These are phyloP conservation scores for Patiria pectinifera DNA, from an alignment of 53 echinoderm and acorn worm genomes.

Conservation along the genomic window DNA sequence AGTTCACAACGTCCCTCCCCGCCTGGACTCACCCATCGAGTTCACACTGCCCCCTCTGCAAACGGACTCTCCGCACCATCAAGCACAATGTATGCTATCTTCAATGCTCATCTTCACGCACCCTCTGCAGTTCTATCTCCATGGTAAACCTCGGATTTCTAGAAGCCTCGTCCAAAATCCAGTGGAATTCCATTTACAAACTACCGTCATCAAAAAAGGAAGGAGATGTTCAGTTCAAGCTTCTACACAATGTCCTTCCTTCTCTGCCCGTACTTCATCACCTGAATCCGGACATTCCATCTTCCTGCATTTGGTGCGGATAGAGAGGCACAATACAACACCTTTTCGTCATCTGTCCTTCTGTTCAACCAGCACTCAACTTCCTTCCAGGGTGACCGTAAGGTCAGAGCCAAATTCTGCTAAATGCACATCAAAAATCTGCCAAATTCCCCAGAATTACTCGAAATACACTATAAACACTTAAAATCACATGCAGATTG, in stretches of 20 bases:
- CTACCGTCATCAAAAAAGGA: background rate
- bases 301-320: slow-evolving; percentile 6
- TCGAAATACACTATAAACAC: too few relatives aligned
- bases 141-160: background rate
- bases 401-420: too few relatives aligned
- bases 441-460: too few relatives aligned
- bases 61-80: too few relatives aligned
- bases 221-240: slow-evolving; percentile 13
- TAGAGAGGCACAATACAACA: slow-evolving; percentile 28
- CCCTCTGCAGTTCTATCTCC: background rate
- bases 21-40: too few relatives aligned
- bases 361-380: background rate
- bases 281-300: background rate
- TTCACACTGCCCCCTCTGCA: too few relatives aligned
- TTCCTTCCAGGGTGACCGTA: too few relatives aligned
- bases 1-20: too few relatives aligned
- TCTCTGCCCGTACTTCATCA: slow-evolving; percentile 14
- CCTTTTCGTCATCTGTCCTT: slow-evolving; percentile 5
- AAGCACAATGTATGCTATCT: background rate
- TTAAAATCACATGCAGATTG: too few relatives aligned
- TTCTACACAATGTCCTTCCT: slow-evolving; percentile 8
- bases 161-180: background rate
- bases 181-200: background rate
- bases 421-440: too few relatives aligned
- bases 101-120: background rate